phyloP scores from a whole-genome alignment of 1,140 invertebrate species.

The Paraescarpia echinospica region DNA sequence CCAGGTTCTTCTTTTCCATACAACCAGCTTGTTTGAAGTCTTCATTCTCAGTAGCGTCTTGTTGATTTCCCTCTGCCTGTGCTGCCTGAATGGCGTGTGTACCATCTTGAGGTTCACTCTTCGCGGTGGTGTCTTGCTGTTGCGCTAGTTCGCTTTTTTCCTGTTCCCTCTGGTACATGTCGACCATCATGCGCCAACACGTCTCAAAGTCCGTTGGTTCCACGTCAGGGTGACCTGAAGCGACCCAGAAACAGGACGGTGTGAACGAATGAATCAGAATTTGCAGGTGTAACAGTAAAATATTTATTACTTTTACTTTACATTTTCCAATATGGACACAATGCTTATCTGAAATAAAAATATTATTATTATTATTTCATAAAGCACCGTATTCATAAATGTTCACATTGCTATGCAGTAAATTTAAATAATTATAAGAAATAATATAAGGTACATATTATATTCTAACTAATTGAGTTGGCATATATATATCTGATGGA shows the following conservation, averaged over 20 bases:
- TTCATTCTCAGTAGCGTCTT: neutral
- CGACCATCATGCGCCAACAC: conserved; percentile 6
- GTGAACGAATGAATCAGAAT: no score
- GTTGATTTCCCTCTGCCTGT: neutral
- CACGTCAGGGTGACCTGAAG: neutral
- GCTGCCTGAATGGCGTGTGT: neutral
- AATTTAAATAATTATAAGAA: no score
- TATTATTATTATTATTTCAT: no score
- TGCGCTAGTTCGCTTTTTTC: neutral
- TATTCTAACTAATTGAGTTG: no score
- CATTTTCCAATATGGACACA: no score
- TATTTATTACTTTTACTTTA: no score
- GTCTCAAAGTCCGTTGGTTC: conserved; percentile 9
- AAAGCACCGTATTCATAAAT: no score
- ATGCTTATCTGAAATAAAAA: no score
- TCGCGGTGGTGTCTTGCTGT: neutral
- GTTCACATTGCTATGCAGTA: no score
- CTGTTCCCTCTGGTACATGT: neutral
- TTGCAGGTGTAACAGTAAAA: no score
- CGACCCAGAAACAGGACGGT: neutral
- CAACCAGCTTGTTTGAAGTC: neutral
- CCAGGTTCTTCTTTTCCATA: neutral
- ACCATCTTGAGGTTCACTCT: neutral
- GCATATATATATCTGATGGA: no score
- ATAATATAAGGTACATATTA: no score